Base-by-base conservation (phyloP, 2,888 invertebrate genomes). In the Nematopogon swammerdamellus region DNA sequence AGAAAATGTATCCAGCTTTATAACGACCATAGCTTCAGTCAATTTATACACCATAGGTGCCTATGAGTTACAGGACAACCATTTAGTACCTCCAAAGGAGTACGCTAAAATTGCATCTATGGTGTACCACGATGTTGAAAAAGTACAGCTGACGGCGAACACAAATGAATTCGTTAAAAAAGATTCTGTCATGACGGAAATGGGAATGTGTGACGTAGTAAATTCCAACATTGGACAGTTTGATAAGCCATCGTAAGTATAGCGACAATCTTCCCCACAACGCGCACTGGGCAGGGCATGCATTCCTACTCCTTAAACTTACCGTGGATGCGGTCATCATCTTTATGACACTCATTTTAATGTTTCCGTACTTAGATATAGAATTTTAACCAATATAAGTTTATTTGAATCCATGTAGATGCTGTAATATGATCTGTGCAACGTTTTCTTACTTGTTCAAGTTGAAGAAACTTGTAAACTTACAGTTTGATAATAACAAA, bases 181-280 rank as follows among this genome's bases (percentile, higher is more conserved):
- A 19, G 76, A 83, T 50, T 66, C 77, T 50, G 80, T 81, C 1
- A 80, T 87, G 64, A 86, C 87, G 0, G 89, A 89, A 63, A 76
- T 85, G 68, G 89, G 89, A 29, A 80, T 87, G 68, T 89, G 89
- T 58, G 85, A 87, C 62, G 76, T 85, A 18, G 83, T 86, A 57
- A 88, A 88, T 61, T 87, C 88, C 0, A 79, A 85, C 57, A 76
- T 88, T 47, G 86, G 86, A 0, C 60, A 72, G 20, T 81, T 81
- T 56, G 82, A 81, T 59, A 74, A 82, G 45, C 80, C 80, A 14
- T 61, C 63, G 85, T 85, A 66, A 75, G 79, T 59, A 25, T 25
- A 25, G 25, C 25, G 4, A 6, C 25, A 25, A 8, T 25, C 25
- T 25, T 25, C 8, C n/a, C n/a, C n/a, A n/a, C n/a, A n/a, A n/a